Evolutionary conservation across 2,113 vertebrate species (phyloP), one percentile per base, ranked within the genome.

Genomic region (Paradisaea rubra): DNA sequence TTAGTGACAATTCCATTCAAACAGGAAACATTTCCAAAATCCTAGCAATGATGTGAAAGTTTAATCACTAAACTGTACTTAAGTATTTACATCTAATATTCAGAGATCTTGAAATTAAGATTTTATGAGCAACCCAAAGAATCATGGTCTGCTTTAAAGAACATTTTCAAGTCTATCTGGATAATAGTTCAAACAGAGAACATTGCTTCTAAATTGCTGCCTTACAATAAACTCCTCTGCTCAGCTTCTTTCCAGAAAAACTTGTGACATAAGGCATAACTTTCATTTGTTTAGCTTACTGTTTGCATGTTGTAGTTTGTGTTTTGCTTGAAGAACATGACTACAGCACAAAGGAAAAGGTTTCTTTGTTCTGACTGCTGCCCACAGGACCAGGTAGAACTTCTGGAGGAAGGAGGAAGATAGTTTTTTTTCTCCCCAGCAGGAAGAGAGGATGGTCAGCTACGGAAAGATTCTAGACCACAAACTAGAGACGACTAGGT

Each of bases 331-430:
- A 94, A 93, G 88, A 95, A 93, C 74, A 91, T 94, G 94, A 93
- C 88, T 93, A 94, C 90, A 93, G 84, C 92, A 91, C 65, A 91
- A 95, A 89, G 78, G 47, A 95, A 94, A 88, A 94, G 61, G 65
- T 91, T 95, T 93, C 91, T 65, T 94, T 93, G 85, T 54, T 95
- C 85, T 95, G 85, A 89, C 52, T 95, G 94, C 81, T 95, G 88
- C 91, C 65, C 95, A 89, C 81, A 56, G 85, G 65, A 93, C 68
- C 92, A 79, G 85, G 91, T 39, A 93, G 81, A 89, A 71, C 78
- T 93, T 96, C 95, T 91, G 78, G 78, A 93, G 90, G 94, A 94
- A 89, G 95, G 94, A 95, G 90, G 92, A 95, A 96, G 78, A 94
- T 27, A 30, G 18, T 4, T 79, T 94, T 93, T 93, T 88, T 71